These are phyloP conservation scores for Nipponacmea schrenckii DNA, from an alignment of 2,888 invertebrate species.

Conservation along the genomic window DNA sequence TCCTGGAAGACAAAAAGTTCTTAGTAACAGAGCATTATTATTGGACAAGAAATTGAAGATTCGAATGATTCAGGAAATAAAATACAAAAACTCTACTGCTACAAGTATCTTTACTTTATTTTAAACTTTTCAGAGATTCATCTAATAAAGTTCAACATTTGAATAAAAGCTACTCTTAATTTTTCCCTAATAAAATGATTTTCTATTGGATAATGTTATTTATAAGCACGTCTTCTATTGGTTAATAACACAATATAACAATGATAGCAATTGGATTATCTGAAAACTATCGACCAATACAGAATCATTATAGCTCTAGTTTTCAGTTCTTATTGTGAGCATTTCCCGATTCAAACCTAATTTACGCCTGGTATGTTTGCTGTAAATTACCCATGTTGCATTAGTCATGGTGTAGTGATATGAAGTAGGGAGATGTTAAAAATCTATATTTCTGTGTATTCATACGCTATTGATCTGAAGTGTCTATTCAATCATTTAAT, in stretches of 20 bases:
- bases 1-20: too few relatives aligned
- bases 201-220: conserved; percentile 3
- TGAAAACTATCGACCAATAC: not conserved
- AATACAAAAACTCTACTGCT: too few relatives aligned
- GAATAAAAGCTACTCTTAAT: too few relatives aligned
- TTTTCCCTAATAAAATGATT: not conserved
- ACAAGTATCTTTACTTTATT: too few relatives aligned
- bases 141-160: too few relatives aligned
- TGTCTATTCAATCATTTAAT: too few relatives aligned
- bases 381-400: conserved; percentile 6
- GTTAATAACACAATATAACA: not conserved
- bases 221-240: not conserved
- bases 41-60: too few relatives aligned
- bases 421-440: not conserved
- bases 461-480: too few relatives aligned
- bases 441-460: not conserved
- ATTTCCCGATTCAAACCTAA: not conserved
- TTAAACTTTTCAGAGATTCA: too few relatives aligned
- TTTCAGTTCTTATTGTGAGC: not conserved
- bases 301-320: not conserved
- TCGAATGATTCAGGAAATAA: too few relatives aligned
- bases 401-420: not conserved
- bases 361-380: conserved; percentile 2
- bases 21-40: too few relatives aligned
- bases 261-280: conserved; percentile 2